Base-by-base conservation (phyloP, 2,797 vertebrate genomes). In the Myiotriccus ornatus region DNA sequence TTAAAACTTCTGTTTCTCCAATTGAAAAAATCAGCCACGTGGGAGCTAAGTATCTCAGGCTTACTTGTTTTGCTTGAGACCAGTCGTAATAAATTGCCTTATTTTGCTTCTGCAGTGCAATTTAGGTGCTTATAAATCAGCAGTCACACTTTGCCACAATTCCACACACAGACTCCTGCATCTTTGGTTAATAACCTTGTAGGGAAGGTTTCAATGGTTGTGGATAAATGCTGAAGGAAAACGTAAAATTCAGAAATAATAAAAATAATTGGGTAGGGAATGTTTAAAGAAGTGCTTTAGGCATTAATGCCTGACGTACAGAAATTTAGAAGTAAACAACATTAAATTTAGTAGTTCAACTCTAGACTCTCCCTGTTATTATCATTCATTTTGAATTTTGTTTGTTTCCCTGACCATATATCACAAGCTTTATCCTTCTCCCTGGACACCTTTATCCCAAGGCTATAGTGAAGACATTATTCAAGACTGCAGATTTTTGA, bases 1-100 rank as follows among this genome's bases (percentile, higher is more conserved):
- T 93, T 96, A 96, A 92, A 94, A 93, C 78, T 92, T 93, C 9
- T 55, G 49, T 94, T 89, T 25, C 30, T 93, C 12, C 64, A 71
- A 1, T 49, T 82, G 90, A 93, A 87, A 92, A 80, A 62, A 71
- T 77, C n/a, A 80, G 43, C 73, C 88, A 84, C 0, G 0, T 85
- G 91, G 86, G 91, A 96, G 53, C 57, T 32, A 16, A 84, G 53
- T 84, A 7, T 85, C 84, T 87, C 62, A 41, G 41, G 34, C 46
- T 22, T 73, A 9, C 43, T 90, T 82, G 43, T 87, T 91, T 74
- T 70, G 70, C 74, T 84, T 53, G 49, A 57, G 55, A 90, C 63
- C 44, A 24, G 37, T 64, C 41, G 80, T 93, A 53, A 88, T 81
- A 81, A 88, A 89, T 49, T 73, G 63, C 65, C 35, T 47, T 57